A percentile compares a stretch with the other conserved stretches of the same genome.
phyloP scores from a whole-genome alignment of 1,140 invertebrate genomes.

The Dufourea novaeangliae region DNA sequence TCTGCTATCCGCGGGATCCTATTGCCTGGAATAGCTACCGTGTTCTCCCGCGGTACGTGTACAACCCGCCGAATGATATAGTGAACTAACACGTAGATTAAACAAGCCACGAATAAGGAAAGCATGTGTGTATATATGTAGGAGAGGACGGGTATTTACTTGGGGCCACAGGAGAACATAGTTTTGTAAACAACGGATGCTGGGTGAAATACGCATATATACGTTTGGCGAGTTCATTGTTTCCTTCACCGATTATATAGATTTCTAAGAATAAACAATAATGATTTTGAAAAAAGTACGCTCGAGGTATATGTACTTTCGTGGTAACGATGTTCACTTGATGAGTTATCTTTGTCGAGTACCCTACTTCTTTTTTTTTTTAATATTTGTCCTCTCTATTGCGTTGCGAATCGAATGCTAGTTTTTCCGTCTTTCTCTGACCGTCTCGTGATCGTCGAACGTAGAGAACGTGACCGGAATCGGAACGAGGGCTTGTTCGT shows the following conservation, averaged over 20 bases:
- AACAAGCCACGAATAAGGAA: neutral
- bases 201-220: neutral
- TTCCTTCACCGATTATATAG: neutral
- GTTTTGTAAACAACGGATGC: constrained; percentile 9
- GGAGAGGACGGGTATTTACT: neutral
- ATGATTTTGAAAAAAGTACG: too few species aligned
- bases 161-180: neutral
- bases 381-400: too few species aligned
- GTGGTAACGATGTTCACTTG: neutral
- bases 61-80: neutral
- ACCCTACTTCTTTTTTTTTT: neutral
- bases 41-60: constrained; percentile 15
- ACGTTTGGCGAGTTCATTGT: neutral
- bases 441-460: constrained; percentile 7
- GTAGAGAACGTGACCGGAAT: constrained; percentile 42
- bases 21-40: constrained; percentile 41
- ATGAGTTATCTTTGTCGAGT: too few species aligned
- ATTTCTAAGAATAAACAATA: too few species aligned
- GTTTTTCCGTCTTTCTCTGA: neutral
- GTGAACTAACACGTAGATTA: neutral
- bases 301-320: neutral
- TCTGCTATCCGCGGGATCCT: constrained; percentile 21
- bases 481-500: constrained; percentile 27
- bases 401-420: constrained; percentile 10
- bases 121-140: neutral